These are phyloP conservation scores for Silurus lanzhouensis DNA, from an alignment of 2,797 vertebrate species.

Conservation along the genomic window DNA sequence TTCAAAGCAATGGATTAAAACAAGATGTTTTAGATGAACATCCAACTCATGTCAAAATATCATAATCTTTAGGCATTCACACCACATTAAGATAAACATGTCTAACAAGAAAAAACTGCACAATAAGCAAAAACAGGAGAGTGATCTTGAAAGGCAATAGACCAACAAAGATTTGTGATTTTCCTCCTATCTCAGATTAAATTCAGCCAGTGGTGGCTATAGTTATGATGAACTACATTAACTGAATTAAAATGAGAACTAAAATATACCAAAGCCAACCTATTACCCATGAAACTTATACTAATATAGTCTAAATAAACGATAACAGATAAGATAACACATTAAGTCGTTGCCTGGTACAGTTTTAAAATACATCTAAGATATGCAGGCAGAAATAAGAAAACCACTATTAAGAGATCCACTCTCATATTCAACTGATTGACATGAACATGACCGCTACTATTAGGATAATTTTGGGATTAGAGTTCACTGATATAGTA, in stretches of 20 bases:
- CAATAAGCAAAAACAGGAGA: not conserved
- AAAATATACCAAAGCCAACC: conserved; percentile 22
- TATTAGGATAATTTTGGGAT: not conserved
- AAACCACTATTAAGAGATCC: not conserved
- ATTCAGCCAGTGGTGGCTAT: not conserved
- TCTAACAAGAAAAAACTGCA: conserved; percentile 25
- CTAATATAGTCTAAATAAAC: conserved; percentile 49
- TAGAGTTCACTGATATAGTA: not conserved
- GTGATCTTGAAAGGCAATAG: not conserved
- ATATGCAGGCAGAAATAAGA: conserved; percentile 26
- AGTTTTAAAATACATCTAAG: conserved; percentile 41
- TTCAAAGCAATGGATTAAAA: not conserved
- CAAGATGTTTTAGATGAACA: conserved; percentile 1
- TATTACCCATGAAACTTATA: conserved; percentile 34
- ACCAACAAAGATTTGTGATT: not conserved
- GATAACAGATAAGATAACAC: conserved; percentile 11
- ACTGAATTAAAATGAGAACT: not conserved
- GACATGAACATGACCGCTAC: not conserved
- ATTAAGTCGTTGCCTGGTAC: conserved; percentile 22
- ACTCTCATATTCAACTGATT: not conserved
- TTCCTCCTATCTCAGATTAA: not conserved
- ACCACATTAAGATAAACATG: conserved; percentile 6
- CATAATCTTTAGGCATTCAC: conserved; percentile 1
- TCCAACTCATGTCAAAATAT: not conserved
- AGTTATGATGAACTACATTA: not conserved